These are phyloP conservation scores for Pammene aurita DNA, from an alignment of 2,888 invertebrate species.

Conservation along the genomic window DNA sequence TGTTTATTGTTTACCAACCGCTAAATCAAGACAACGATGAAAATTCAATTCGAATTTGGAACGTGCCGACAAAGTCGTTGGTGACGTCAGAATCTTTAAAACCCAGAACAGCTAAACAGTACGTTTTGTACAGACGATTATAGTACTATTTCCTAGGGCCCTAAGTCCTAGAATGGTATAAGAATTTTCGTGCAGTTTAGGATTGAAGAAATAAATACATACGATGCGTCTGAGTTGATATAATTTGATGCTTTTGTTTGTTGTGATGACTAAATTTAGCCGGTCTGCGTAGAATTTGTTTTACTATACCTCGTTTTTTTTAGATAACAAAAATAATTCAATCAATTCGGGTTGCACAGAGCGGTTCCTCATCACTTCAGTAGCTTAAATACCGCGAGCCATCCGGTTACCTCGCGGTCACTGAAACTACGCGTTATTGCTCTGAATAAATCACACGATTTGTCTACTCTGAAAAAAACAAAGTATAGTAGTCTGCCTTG, in stretches of 20 bases:
- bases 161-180: background rate
- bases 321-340: no score
- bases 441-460: no score
- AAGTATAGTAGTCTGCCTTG: no score
- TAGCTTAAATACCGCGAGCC: no score
- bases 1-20: conserved; percentile 20
- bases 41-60: conserved; percentile 18
- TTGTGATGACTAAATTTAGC: no score
- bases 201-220: background rate
- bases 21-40: conserved; percentile 25
- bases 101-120: background rate
- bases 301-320: no score
- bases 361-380: no score
- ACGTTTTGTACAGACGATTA: background rate
- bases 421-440: no score
- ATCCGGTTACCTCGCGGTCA: no score
- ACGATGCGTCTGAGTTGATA: background rate
- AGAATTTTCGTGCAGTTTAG: background rate
- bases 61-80: conserved; percentile 10
- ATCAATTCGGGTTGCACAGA: no score
- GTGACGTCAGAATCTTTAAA: conserved; percentile 5
- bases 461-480: no score
- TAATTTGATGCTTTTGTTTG: background rate
- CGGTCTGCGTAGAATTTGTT: no score
- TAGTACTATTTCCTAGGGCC: background rate